Percentiles rank a stretch among this genome's conserved stretches.
These are phyloP conservation scores for Megaleporinus macrocephalus DNA, from an alignment of 2,113 vertebrate genomes.

Conservation along the genomic window DNA sequence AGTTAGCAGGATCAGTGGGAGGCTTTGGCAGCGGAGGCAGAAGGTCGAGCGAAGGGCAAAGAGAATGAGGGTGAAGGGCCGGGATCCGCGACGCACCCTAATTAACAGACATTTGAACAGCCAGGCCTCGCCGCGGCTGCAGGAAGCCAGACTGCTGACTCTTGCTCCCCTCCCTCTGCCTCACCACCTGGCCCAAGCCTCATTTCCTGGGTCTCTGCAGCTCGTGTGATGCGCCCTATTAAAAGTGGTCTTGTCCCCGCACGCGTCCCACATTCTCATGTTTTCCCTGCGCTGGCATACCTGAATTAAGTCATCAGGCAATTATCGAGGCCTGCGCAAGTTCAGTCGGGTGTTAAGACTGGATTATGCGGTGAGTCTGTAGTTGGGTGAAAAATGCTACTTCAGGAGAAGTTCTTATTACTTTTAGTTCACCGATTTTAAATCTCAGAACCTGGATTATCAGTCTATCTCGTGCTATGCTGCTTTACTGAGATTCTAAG, in stretches of 20 bases:
- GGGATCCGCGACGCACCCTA: constrained; percentile 20
- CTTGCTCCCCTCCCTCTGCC: constrained; percentile 45
- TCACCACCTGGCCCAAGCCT: constrained; percentile 53
- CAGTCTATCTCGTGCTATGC: neutral
- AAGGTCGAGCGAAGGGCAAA: constrained; percentile 43
- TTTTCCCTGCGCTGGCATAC: constrained; percentile 29
- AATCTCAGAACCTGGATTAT: neutral
- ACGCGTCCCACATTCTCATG: constrained; percentile 9
- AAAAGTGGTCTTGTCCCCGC: neutral
- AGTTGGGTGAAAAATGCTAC: neutral
- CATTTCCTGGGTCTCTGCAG: constrained; percentile 35
- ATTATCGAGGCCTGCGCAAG: constrained; percentile 23
- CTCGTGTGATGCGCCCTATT: constrained; percentile 34
- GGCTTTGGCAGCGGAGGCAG: constrained; percentile 35
- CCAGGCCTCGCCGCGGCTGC: constrained; percentile 33
- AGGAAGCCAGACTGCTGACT: constrained; percentile 50
- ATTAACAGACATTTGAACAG: constrained; percentile 54
- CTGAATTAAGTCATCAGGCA: constrained; percentile 40
- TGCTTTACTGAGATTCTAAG: neutral
- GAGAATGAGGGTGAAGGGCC: constrained; percentile 41
- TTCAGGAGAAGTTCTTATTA: neutral
- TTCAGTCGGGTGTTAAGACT: constrained; percentile 2
- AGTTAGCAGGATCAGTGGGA: constrained; percentile 31
- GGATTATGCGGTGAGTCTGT: neutral
- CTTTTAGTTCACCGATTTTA: neutral